Conservation (phyloP, 1,140 invertebrate species). For the Zaprionus inermis region DNA sequence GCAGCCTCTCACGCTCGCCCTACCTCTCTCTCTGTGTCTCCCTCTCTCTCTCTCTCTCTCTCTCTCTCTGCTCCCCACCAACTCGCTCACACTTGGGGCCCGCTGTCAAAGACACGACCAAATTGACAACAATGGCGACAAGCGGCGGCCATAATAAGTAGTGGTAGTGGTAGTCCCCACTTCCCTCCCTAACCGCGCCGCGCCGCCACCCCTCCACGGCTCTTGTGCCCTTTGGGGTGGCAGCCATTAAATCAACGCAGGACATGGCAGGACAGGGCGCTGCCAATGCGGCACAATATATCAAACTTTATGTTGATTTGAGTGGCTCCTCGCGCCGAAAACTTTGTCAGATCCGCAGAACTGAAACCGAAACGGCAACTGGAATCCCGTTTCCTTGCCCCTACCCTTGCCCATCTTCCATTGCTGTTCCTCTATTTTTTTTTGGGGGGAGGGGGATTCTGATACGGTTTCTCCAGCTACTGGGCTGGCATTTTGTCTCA, state of each 20-base stretch:
- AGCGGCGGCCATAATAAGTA: constrained; percentile 77
- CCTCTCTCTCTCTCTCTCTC: neutral
- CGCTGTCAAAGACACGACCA: constrained; percentile 72
- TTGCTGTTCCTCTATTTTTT: neutral
- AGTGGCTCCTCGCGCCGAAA: constrained; percentile 59
- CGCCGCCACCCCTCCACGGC: neutral
- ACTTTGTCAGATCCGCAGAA: constrained; percentile 44
- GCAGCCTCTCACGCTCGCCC: neutral
- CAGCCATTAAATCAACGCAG: constrained; percentile 78
- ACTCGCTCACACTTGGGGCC: neutral
- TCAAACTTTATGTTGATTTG: constrained; percentile 83
- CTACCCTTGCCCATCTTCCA: no score
- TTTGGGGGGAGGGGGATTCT: neutral
- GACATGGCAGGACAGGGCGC: constrained; percentile 52
- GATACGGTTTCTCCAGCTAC: constrained; percentile 9
- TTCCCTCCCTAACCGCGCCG: neutral
- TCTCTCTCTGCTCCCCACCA: constrained; percentile 3
- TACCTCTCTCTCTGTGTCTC: neutral
- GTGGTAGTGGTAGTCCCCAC: constrained; percentile 38
- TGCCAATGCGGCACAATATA: constrained; percentile 80
- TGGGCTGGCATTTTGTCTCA: constrained; percentile 40
- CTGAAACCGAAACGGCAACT: constrained; percentile 21
- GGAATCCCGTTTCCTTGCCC: neutral
- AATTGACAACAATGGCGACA: constrained; percentile 79
- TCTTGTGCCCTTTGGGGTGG: constrained; percentile 41